Evolutionary conservation across 2,888 invertebrate species (phyloP).

Genomic region (Amphipoea lucens): DNA sequence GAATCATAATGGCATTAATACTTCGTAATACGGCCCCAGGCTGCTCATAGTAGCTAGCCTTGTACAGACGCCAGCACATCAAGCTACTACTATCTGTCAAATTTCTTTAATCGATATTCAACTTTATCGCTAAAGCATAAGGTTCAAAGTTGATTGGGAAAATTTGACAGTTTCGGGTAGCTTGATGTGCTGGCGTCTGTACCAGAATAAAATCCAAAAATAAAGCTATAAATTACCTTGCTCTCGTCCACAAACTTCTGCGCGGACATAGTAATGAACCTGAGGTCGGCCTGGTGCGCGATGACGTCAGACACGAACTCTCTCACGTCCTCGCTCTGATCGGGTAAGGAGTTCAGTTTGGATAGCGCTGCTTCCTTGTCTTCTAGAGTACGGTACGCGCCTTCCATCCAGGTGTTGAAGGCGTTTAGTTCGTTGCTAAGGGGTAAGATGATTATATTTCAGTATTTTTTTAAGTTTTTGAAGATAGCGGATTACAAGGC

Average conservation of each 20-base stretch:
- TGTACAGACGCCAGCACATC: too few species aligned
- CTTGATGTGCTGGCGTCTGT: too few species aligned
- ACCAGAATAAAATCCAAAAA: background rate
- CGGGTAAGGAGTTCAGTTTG: slow-evolving; percentile 93
- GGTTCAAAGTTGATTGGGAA: too few species aligned
- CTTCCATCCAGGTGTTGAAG: slow-evolving; percentile 96
- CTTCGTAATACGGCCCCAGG: background rate
- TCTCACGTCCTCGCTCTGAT: slow-evolving; percentile 94
- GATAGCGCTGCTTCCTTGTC: slow-evolving; percentile 96
- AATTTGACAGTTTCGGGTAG: too few species aligned
- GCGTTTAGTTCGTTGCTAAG: slow-evolving; percentile 93
- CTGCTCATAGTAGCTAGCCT: background rate
- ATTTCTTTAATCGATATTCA: too few species aligned
- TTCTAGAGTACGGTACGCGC: slow-evolving; percentile 94
- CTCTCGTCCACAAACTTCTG: slow-evolving; percentile 99
- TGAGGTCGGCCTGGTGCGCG: slow-evolving; percentile 98
- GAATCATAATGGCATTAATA: too few species aligned
- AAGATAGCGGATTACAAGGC: background rate
- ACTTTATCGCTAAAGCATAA: too few species aligned
- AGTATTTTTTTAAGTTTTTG: background rate
- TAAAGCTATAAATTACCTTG: slow-evolving; percentile 87
- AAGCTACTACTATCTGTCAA: too few species aligned
- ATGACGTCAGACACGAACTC: slow-evolving; percentile 98
- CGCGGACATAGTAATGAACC: slow-evolving; percentile 98
- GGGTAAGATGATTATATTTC: background rate